Conservation (phyloP, 2,113 vertebrate species). For the Cyprinodon brontotheroides region DNA sequence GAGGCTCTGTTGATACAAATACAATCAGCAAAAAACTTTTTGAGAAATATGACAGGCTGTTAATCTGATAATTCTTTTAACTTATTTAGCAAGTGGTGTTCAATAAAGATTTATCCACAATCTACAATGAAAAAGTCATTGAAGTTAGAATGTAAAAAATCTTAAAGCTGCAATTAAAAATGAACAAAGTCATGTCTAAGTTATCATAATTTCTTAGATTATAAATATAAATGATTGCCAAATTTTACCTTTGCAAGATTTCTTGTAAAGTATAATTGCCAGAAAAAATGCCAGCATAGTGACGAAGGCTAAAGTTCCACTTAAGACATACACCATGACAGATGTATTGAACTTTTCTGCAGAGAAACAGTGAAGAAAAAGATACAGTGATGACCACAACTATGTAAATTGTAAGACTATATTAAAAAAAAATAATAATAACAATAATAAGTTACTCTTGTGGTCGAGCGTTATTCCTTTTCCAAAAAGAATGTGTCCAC, state of each 20-base stretch:
- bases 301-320: conserved; percentile 26
- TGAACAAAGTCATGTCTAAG: too few species aligned
- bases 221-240: neutral
- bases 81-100: neutral
- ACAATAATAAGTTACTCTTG: neutral
- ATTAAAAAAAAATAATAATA: neutral
- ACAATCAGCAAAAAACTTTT: neutral
- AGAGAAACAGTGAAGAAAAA: neutral
- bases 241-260: conserved; percentile 19
- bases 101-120: neutral
- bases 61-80: rapidly evolving
- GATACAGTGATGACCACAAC: neutral
- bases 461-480: conserved; percentile 17
- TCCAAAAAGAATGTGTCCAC: conserved; percentile 61
- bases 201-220: neutral
- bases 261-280: conserved; percentile 5
- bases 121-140: neutral
- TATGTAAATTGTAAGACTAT: neutral
- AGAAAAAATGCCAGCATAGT: conserved; percentile 21
- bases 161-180: neutral
- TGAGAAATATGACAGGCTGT: neutral
- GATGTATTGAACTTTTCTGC: neutral
- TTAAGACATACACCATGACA: conserved; percentile 20
- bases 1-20: neutral
- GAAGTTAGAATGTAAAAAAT: neutral